A percentile compares a stretch with the other conserved stretches of the same genome.
Evolutionary conservation across 2,113 vertebrate genomes (phyloP).

Genomic region (Tapirus terrestris): DNA sequence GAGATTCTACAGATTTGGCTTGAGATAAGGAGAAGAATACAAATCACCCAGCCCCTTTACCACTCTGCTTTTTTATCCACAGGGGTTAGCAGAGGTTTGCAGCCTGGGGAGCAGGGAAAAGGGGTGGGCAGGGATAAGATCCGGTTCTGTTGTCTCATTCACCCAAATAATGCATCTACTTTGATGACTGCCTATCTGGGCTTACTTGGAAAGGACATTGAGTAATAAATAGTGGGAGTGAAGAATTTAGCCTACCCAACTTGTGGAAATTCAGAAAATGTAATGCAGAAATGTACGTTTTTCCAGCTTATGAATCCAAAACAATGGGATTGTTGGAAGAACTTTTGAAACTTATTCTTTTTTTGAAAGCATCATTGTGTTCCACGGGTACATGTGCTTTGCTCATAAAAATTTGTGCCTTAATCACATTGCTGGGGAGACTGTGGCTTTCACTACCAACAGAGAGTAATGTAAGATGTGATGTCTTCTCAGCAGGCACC

Average conservation of each 20-base stretch:
- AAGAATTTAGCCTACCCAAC: constrained; percentile 60
- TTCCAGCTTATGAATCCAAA: background rate
- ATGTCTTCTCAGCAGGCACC: background rate
- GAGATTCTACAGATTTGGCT: background rate
- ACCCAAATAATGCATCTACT: background rate
- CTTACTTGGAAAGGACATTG: constrained; percentile 34
- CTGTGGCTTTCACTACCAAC: background rate
- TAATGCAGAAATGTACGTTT: constrained; percentile 57
- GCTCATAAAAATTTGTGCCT: background rate
- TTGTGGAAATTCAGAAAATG: constrained; percentile 76
- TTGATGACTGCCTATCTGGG: background rate
- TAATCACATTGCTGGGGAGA: background rate
- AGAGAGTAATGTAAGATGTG: background rate
- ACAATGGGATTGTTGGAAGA: constrained; percentile 64
- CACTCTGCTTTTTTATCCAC: background rate
- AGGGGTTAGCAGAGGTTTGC: background rate
- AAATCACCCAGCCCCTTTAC: background rate
- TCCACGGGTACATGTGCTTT: background rate
- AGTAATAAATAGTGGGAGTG: constrained; percentile 60
- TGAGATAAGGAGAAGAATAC: background rate
- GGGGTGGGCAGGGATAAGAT: background rate
- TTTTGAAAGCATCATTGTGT: constrained; percentile 61
- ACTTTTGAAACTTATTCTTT: constrained; percentile 33
- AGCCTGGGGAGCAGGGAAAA: background rate
- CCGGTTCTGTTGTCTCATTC: background rate